Base-by-base conservation (phyloP, 2,113 vertebrate genomes). In the Myrmophylax atrothorax region DNA sequence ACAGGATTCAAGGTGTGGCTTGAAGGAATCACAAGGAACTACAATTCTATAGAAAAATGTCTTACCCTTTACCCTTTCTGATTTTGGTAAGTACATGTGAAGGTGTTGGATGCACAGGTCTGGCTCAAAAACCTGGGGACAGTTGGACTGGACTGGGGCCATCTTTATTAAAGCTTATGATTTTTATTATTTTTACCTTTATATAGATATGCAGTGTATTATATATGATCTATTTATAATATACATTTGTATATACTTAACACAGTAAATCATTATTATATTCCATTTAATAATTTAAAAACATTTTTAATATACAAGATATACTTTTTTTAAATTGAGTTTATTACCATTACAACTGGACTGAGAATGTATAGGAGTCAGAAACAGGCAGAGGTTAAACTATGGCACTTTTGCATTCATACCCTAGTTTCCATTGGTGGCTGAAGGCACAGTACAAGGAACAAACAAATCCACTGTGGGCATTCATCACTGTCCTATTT, bases 401-500 rank as follows among this genome's bases (percentile, higher is more conserved):
- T 55, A 7, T 0, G 16, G 13, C 31, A 49, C 42, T 40, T 92
- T 49, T 80, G 18, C 60, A 29, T 66, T 75, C 33, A 24, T 23
- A 59, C 4, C 1, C 16, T 42, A 44, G 18, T 44, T 84, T 67
- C 33, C 33, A 9, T 14, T 67, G 76, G 31, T 73, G 23, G 52
- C 77, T 62, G 63, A 80, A 60, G 62, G 42, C 42, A 31, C 18
- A 4, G 26, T 24, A 38, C 23, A 20, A 56, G 63, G 74, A 80
- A 42, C 23, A 35, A 47, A 47, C 47, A 47, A 42, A 20, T 40
- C 14, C 3, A 14, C 35, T 2, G 2, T 15, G 40, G 46, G 13
- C 2, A 1, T 33, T 82, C 18, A 25, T 17, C 0, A 0, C 58
- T 49, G 24, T 55, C 10, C 50, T 9, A 4, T n/a, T 52, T 56